Base-by-base conservation (phyloP, 2,113 vertebrate species). In the Coregonus clupeaformis region DNA sequence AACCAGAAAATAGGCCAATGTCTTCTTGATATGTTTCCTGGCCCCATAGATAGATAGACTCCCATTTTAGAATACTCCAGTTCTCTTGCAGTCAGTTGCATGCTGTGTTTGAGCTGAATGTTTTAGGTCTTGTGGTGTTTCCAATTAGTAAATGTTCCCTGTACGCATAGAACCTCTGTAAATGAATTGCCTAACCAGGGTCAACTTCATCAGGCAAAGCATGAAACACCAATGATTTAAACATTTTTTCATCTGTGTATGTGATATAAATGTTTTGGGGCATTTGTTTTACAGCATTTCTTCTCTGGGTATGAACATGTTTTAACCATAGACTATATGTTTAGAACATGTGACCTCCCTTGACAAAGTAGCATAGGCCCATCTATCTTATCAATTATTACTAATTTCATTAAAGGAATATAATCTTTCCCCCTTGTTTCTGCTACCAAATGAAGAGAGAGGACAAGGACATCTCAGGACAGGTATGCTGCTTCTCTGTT, bases 391-490 rank as follows among this genome's bases (percentile, higher is more conserved):
- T 11, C 1, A 60, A 22, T 60, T 20, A 32, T 67, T 67, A 20
- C 18, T 3, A 3, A 67, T 20, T 67, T 30, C 14, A 67, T 67
- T 13, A 67, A 32, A 29, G 29, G 29, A 67, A 67, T 27, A 6
- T 36, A 29, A 36, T 11, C 27, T 32, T 32, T 20, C 18, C 65
- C 65, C 30, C 72, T 47, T 22, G 66, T 81, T 75, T 81, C 80
- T 80, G 90, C 89, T 79, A 66, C 81, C 74, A 27, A 80, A 57
- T 82, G 72, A 83, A 91, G 91, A 91, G 47, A 83, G 85, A 69
- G 87, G 86, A 83, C 81, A 71, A 18, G 49, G 49, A 18, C 66
- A 83, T 92, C 68, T 77, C 49, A 52, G 84, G 29, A 78, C 90
- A 91, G 92, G 92, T 93, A 92, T 6, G 74, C 75, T 52, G 49